phyloP scores from a whole-genome alignment of 2,797 vertebrate genomes.

The Thalassophryne amazonica region DNA sequence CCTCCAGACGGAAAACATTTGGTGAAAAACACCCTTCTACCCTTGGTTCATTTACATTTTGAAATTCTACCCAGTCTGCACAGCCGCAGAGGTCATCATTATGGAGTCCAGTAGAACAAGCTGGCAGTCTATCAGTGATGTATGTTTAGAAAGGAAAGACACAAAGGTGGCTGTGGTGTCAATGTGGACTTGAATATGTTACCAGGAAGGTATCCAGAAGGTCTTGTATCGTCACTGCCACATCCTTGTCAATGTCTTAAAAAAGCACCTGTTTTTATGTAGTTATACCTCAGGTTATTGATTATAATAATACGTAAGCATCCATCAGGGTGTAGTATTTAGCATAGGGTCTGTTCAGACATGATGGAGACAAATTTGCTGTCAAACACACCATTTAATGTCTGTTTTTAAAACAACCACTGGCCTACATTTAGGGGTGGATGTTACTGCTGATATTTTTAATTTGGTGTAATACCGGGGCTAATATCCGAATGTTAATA shows the following conservation, averaged over 20 bases:
- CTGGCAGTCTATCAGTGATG: slow-evolving; percentile 47
- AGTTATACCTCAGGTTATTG: slow-evolving; percentile 53
- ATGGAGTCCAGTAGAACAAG: slow-evolving; percentile 45
- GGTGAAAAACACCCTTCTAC: slow-evolving; percentile 40
- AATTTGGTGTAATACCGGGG: no score
- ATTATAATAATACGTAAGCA: slow-evolving; percentile 26
- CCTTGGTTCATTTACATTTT: slow-evolving; percentile 51
- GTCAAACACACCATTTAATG: no score
- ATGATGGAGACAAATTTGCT: no score
- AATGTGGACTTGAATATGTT: slow-evolving; percentile 12
- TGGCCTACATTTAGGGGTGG: no score
- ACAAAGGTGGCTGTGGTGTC: slow-evolving; percentile 8
- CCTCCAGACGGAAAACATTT: slow-evolving; percentile 43
- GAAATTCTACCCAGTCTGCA: slow-evolving; percentile 38
- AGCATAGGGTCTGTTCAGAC: slow-evolving; percentile 36
- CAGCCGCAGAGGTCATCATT: slow-evolving; percentile 30
- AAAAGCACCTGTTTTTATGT: slow-evolving; percentile 44
- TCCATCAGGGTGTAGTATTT: slow-evolving; percentile 12
- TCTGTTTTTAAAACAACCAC: no score
- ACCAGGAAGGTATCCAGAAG: slow-evolving; percentile 25
- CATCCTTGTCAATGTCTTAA: slow-evolving; percentile 44
- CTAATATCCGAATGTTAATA: no score
- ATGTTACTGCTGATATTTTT: no score
- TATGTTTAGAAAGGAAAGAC: slow-evolving; percentile 15
- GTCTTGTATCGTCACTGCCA: slow-evolving; percentile 31